Base-by-base conservation (phyloP, 2,888 invertebrate genomes). In the Drosophila lacicola region DNA sequence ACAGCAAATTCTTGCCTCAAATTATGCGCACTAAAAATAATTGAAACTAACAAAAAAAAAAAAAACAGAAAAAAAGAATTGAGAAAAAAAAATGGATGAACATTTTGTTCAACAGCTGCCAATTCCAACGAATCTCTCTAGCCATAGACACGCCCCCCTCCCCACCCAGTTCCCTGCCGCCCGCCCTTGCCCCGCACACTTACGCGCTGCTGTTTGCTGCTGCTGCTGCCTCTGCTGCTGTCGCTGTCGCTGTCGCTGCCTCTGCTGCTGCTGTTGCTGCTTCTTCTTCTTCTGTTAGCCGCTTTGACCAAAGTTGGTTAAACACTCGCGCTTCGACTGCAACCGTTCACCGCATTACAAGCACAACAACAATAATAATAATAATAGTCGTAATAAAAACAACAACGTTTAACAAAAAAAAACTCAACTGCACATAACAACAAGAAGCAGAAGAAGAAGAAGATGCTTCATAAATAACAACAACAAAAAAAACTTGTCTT, bases 11-110 rank as follows among this genome's bases (percentile, higher is more conserved):
- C 79, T 77, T 78, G 62, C 54, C 84, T 70, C 70, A 70, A 89
- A 87, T 89, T 85, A 89, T 89, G 89, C 88, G 88, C 88, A 88
- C 89, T 78, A 89, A 88, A 89, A 88, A 85, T 85, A 89, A 87
- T 82, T 85, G 76, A 70, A 51, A 66, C 49, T 46, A 62, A 53
- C 34, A 60, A 63, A 21, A 34, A 14, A 51, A 29, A 29, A 42
- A n/a, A 14, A 17, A 17, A 17, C 17, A 17, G 17, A 17, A 33
- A 36, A 17, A 11, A 37, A 17, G 5, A 39, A 39, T 17, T 3
- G 17, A 13, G 17, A 49, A 44, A 37, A 36, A 5, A n/a, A 42
- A 34, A 19, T 19, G n/a, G 10, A 10, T 14, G 17, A 39, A 66
- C 53, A 45, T 44, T 29, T 14, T 34, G 10, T 25, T 46, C 46